Evolutionary conservation across 2,113 vertebrate species (phyloP).

Genomic region (Xerus inauris): DNA sequence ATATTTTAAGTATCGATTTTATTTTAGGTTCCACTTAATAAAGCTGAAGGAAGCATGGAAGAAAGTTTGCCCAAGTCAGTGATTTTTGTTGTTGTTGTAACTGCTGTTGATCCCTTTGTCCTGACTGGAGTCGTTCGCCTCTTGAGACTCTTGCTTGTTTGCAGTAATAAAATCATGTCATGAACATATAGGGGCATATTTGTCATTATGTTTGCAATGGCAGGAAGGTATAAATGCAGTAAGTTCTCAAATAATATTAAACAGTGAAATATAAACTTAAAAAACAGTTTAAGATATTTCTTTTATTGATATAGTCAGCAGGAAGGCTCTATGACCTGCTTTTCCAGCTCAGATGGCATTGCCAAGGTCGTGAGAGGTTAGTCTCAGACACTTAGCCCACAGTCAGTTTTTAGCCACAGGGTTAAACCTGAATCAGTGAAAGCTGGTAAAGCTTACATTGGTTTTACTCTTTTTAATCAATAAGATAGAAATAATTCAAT

Average conservation of each 20-base stretch:
- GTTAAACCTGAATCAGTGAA: background rate
- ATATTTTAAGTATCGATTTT: slow-evolving; percentile 18
- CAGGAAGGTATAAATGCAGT: background rate
- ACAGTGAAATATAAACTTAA: background rate
- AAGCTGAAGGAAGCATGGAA: background rate
- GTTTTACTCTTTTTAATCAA: slow-evolving; percentile 53
- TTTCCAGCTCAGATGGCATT: background rate
- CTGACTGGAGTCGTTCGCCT: background rate
- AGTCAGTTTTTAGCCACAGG: background rate
- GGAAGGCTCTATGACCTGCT: background rate
- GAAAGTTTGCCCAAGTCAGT: background rate
- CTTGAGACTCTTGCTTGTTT: slow-evolving; percentile 36
- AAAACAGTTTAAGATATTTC: background rate
- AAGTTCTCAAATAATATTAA: background rate
- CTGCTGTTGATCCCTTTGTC: background rate
- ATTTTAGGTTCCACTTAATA: background rate
- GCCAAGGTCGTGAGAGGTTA: background rate
- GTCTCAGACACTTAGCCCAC: background rate
- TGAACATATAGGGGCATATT: background rate
- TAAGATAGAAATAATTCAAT: slow-evolving; percentile 45
- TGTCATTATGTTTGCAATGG: slow-evolving; percentile 28
- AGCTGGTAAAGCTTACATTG: slow-evolving; percentile 11
- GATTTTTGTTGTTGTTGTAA: background rate
- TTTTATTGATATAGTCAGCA: background rate
- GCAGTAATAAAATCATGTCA: slow-evolving; percentile 12